Conservation (phyloP, 2,113 vertebrate species). For the Calonectris borealis region DNA sequence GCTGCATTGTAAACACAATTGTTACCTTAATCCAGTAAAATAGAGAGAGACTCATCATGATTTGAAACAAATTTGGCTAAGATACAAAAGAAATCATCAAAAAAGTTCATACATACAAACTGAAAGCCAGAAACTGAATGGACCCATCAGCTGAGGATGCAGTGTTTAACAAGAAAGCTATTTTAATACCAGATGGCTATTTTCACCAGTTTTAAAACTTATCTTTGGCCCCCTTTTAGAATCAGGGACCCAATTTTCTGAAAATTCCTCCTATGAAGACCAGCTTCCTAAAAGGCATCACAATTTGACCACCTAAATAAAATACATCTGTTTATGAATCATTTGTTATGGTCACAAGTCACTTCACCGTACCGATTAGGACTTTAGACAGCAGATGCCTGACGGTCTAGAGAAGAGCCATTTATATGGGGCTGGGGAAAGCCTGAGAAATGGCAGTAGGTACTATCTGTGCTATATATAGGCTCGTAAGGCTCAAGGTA, state of each 20-base stretch:
- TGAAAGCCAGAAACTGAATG: background rate
- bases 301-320: background rate
- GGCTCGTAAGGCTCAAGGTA: background rate
- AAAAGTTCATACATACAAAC: background rate
- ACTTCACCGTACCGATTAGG: background rate
- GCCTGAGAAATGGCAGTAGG: background rate
- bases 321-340: background rate
- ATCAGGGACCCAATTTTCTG: background rate
- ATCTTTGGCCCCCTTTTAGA: background rate
- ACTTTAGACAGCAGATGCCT: background rate
- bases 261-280: background rate
- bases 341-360: background rate
- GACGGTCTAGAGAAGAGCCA: background rate
- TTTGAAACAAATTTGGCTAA: background rate
- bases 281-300: background rate
- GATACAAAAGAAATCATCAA: background rate
- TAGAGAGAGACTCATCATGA: background rate
- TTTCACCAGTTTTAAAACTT: background rate
- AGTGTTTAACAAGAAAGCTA: background rate
- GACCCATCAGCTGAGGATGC: background rate
- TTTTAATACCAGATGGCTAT: background rate
- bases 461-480: accelerated
- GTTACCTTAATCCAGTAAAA: background rate
- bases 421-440: background rate
- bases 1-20: background rate